Percentiles rank a stretch among this genome's conserved stretches.
These are phyloP conservation scores for Pangasius krempfi DNA, from an alignment of 2,797 vertebrate species.

Conservation along the genomic window DNA sequence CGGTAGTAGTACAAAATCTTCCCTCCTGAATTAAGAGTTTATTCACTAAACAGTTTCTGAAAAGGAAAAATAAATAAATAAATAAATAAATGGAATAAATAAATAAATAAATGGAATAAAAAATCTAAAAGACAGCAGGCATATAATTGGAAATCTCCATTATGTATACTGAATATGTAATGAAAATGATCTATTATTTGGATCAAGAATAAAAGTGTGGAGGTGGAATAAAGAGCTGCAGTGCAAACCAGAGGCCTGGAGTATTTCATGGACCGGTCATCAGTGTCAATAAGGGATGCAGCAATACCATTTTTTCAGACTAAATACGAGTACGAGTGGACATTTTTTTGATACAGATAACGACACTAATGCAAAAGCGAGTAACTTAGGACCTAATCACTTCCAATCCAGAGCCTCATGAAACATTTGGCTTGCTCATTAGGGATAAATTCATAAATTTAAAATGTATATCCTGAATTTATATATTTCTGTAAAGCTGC, in stretches of 20 bases:
- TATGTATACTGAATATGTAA: slow-evolving; percentile 17
- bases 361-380: background rate
- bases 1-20: background rate
- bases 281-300: slow-evolving; percentile 6
- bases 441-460: too few relatives aligned
- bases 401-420: background rate
- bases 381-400: background rate
- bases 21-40: background rate
- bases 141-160: slow-evolving; percentile 17
- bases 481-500: too few relatives aligned
- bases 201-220: slow-evolving; percentile 22
- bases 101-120: background rate
- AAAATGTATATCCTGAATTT: too few relatives aligned
- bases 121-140: background rate
- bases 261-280: background rate
- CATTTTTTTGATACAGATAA: background rate
- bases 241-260: slow-evolving; percentile 17
- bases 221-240: slow-evolving; percentile 28
- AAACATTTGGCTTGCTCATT: background rate
- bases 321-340: background rate
- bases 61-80: background rate
- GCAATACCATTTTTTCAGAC: background rate
- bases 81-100: background rate
- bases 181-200: slow-evolving; percentile 15
- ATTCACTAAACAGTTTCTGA: background rate